phyloP scores from a whole-genome alignment of 2,113 vertebrate genomes.

The Promerops cafer region DNA sequence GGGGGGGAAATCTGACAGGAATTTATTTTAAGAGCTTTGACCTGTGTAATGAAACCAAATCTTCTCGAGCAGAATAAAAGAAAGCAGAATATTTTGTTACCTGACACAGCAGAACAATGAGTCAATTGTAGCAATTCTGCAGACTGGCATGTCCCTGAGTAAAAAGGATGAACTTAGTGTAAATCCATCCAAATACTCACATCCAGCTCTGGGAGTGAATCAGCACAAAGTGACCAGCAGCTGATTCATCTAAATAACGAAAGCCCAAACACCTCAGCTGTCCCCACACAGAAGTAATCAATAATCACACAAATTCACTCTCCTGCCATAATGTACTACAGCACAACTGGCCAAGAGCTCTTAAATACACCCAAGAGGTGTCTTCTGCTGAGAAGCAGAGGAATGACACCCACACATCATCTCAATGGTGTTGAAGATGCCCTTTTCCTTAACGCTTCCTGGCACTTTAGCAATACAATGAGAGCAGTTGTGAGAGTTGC shows the following conservation, averaged over 20 bases:
- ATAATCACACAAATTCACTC: background rate
- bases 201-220: slow-evolving; percentile 9
- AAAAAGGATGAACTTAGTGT: slow-evolving; percentile 10
- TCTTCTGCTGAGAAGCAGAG: background rate
- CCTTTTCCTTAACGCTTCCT: background rate
- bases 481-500: background rate
- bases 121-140: background rate
- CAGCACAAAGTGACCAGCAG: slow-evolving; percentile 32
- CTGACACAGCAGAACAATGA: slow-evolving; percentile 3
- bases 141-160: background rate
- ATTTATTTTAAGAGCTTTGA: background rate
- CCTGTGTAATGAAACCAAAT: background rate
- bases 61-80: background rate
- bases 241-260: slow-evolving; percentile 37
- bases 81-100: background rate
- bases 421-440: background rate
- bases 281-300: background rate
- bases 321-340: background rate
- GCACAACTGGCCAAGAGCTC: background rate
- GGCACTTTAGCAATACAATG: background rate
- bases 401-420: background rate
- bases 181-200: background rate
- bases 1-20: background rate
- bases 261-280: background rate
- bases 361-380: background rate